Conservation (phyloP, 2,113 vertebrate species). For the Ammodytes marinus region DNA sequence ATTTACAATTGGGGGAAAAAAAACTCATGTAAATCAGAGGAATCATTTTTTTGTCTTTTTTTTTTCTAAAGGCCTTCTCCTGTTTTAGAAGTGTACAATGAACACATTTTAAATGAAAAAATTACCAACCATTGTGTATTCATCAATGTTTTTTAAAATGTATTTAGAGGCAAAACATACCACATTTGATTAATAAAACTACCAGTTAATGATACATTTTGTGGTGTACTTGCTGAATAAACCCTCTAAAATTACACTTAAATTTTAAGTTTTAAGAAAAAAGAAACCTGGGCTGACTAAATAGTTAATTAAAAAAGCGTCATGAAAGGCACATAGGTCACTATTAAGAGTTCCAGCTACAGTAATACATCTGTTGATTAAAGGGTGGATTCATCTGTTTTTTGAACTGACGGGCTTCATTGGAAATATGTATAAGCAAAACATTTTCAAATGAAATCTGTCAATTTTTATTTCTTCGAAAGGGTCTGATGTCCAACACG, state of each 20-base stretch:
- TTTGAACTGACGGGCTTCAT: background rate
- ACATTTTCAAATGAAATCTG: background rate
- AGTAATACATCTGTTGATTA: background rate
- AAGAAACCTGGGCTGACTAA: background rate
- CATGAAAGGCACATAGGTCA: background rate
- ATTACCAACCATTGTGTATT: conserved; percentile 3
- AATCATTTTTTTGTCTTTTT: conserved; percentile 4
- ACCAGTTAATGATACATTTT: background rate
- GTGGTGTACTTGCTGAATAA: conserved; percentile 3
- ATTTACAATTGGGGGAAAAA: background rate
- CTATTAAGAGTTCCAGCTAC: conserved; percentile 3
- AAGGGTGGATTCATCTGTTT: background rate
- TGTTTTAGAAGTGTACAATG: conserved; percentile 7
- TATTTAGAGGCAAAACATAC: background rate
- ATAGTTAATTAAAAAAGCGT: background rate
- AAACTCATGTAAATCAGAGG: conserved; percentile 13
- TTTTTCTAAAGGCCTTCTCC: conserved; percentile 1
- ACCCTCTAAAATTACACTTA: background rate
- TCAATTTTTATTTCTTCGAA: conserved; percentile 13
- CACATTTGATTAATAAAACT: background rate
- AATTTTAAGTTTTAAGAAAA: background rate
- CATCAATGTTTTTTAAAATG: background rate
- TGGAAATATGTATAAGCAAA: background rate
- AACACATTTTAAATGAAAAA: conserved; percentile 20
- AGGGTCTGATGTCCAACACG: conserved; percentile 29